These are phyloP conservation scores for Arctopsyche grandis DNA, from an alignment of 1,140 invertebrate genomes.

Conservation along the genomic window DNA sequence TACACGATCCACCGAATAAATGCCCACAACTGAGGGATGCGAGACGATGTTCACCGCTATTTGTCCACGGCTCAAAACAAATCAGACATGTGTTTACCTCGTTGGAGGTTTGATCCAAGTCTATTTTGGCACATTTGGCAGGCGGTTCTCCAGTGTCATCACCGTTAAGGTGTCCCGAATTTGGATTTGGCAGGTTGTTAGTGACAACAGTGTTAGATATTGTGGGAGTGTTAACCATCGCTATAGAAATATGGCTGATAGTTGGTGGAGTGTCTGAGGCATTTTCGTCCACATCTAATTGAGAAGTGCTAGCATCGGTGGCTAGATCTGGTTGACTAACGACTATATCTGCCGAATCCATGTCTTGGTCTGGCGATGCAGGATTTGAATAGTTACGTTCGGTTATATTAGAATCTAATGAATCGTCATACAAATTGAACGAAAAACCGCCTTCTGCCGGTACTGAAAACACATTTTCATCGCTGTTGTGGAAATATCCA, in stretches of 20 bases:
- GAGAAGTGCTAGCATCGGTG: not conserved
- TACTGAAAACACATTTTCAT: no score
- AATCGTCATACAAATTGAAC: no score
- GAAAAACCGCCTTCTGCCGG: no score
- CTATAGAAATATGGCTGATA: no score
- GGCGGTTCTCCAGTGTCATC: constrained; percentile 33
- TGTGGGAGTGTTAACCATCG: no score
- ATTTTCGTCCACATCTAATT: not conserved
- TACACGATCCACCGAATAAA: constrained; percentile 87
- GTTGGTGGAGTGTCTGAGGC: no score
- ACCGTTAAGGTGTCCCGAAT: not conserved
- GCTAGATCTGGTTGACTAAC: not conserved
- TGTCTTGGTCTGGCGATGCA: no score
- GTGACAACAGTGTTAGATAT: not conserved
- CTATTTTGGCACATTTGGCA: constrained; percentile 31
- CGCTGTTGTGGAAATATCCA: no score
- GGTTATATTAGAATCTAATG: no score
- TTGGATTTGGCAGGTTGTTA: not conserved
- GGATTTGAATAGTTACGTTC: no score
- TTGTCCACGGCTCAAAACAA: constrained; percentile 88
- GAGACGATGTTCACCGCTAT: constrained; percentile 84
- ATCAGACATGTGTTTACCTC: constrained; percentile 84
- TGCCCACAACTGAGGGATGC: constrained; percentile 90
- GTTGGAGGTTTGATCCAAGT: constrained; percentile 62
- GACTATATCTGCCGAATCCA: no score